Evolutionary conservation across 2,797 vertebrate species (phyloP).

Genomic region (Phoeniculus purpureus): DNA sequence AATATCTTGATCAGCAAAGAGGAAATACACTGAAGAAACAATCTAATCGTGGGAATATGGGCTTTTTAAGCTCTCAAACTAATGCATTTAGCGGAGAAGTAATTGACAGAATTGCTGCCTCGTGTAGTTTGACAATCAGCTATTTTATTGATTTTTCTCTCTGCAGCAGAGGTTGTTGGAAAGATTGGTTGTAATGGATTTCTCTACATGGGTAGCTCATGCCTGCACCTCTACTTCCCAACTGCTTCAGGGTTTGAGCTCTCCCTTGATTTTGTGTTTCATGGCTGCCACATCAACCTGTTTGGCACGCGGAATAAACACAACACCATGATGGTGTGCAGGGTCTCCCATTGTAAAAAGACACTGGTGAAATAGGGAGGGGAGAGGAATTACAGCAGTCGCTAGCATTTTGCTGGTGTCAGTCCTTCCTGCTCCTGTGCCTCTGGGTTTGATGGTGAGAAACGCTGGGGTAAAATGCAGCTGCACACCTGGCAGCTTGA

Average conservation of each 20-base stretch:
- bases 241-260: neutral
- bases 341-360: neutral
- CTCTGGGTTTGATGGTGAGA: neutral
- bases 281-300: rapidly evolving
- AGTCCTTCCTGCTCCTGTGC: neutral
- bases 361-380: neutral
- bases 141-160: neutral
- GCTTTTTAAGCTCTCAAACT: neutral
- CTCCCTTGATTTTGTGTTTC: neutral
- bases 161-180: neutral
- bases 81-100: neutral
- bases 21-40: neutral
- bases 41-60: neutral
- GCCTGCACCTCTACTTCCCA: neutral
- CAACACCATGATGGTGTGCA: neutral
- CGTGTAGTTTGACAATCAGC: neutral
- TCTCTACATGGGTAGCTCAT: neutral
- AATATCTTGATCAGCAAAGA: neutral
- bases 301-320: neutral
- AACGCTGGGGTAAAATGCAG: neutral
- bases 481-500: neutral
- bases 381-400: neutral
- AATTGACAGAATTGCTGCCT: neutral
- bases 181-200: neutral
- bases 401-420: neutral